Base-by-base conservation (phyloP, 2,797 vertebrate genomes). In the Picus viridis region DNA sequence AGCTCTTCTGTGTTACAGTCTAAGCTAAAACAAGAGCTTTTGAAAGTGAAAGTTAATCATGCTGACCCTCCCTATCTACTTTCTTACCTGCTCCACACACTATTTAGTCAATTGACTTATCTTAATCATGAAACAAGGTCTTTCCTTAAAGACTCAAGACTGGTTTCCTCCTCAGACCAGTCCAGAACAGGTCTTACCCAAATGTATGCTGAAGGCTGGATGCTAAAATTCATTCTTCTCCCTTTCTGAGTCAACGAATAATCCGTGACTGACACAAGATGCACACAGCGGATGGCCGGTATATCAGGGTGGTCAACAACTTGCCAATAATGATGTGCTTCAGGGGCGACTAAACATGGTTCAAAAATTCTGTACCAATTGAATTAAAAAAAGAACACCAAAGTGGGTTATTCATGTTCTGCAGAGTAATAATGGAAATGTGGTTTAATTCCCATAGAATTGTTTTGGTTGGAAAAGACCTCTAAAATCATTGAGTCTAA, bases 261-360 rank as follows among this genome's bases (percentile, higher is more conserved):
- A 34, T 36, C 41, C 75, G 62, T 6, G 16, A 69, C 14, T 56
- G 41, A 65, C 20, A 34, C 15, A 63, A 82, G 62, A 78, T 32
- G 4, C 13, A 69, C 8, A 27, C 6, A 7, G 9, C 18, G 32
- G 74, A 68, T 73, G 8, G 70, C 4, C 0, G 1, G 13, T 3
- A 1, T 26, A 45, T 9, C 2, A 30, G 10, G 30, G 57, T 30
- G 7, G 23, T 12, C 34, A 69, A 8, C 2, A 22, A 7, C 22
- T 75, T 65, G n/a, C 13, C 15, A 47, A 26, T 43, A 7, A 16
- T 23, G 20, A 70, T 8, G 23, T 56, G 0, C 17, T 65, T 59
- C 26, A 51, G 26, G 6, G 6, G 7, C 19, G 10, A 43, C 85
- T 69, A 27, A 58, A 2, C 16, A 34, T 8, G 5, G 4, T 32